These are phyloP conservation scores for Drosophila jambulina DNA, from an alignment of 1,140 invertebrate species.

Conservation along the genomic window DNA sequence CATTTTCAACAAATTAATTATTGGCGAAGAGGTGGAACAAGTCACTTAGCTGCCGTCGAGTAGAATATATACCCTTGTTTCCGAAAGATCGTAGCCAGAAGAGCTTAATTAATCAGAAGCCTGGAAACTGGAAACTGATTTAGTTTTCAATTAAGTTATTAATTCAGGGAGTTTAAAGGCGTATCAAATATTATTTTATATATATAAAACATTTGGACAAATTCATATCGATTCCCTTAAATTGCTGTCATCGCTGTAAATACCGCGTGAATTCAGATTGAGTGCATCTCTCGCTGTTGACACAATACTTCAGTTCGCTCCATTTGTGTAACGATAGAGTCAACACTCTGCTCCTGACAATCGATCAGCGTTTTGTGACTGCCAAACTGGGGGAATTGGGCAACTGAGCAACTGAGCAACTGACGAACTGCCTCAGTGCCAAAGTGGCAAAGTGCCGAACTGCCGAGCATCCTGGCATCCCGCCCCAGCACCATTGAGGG, in stretches of 20 bases:
- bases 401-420: conserved; percentile 8
- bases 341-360: conserved; percentile 42
- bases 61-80: conserved; percentile 23
- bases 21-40: conserved; percentile 75
- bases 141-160: conserved; percentile 10
- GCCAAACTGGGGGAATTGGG: conserved; percentile 22
- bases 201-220: conserved; percentile 1
- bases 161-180: not conserved
- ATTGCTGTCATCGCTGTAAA: conserved; percentile 16
- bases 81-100: not conserved
- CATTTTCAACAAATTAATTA: conserved; percentile 84
- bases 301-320: conserved; percentile 48
- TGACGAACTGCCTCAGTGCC: conserved; percentile 24
- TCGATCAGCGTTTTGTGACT: conserved; percentile 45
- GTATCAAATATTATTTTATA: not conserved
- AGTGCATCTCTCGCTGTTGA: conserved; percentile 40
- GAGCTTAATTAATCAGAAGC: conserved; percentile 8
- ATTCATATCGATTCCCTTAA: conserved; percentile 13
- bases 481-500: conserved; percentile 20
- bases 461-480: conserved; percentile 31
- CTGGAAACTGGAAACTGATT: not conserved
- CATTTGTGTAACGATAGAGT: conserved; percentile 44
- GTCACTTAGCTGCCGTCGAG: conserved; percentile 38
- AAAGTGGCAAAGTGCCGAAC: conserved; percentile 4
- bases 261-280: conserved; percentile 32